These are phyloP conservation scores for Odontamblyopus lacepedii DNA, from an alignment of 2,797 vertebrate genomes.

Conservation along the genomic window DNA sequence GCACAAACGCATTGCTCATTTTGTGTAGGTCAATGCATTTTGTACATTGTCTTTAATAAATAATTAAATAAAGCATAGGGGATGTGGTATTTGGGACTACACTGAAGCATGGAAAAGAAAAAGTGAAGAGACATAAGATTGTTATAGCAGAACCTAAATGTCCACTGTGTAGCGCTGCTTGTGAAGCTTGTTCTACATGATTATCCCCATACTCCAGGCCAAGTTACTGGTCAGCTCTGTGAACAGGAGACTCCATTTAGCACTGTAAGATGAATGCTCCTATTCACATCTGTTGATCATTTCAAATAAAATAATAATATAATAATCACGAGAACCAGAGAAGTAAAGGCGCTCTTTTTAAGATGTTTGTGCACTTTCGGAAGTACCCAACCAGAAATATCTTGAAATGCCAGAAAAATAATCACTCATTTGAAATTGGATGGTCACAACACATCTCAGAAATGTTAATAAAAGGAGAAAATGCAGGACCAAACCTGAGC, in stretches of 20 bases:
- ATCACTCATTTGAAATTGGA: not conserved
- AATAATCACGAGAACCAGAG: not conserved
- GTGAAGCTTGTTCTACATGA: not conserved
- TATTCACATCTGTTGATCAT: not conserved
- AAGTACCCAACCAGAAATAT: not conserved
- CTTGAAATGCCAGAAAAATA: not conserved
- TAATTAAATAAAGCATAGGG: too few species aligned
- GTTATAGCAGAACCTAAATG: not conserved
- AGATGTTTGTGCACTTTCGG: not conserved
- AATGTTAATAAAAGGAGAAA: slow-evolving; percentile 6
- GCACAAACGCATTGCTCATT: not conserved
- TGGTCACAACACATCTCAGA: not conserved
- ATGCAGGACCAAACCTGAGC: slow-evolving; percentile 67
- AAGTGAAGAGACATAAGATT: not conserved
- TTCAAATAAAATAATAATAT: not conserved
- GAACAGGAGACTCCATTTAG: not conserved
- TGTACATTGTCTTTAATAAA: not conserved
- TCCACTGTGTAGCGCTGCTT: not conserved
- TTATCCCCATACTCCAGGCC: not conserved
- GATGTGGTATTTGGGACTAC: too few species aligned
- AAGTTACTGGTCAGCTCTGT: not conserved
- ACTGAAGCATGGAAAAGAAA: not conserved
- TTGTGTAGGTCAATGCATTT: not conserved
- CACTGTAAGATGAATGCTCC: too few species aligned
- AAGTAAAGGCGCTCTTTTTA: not conserved